phyloP scores from a whole-genome alignment of 2,797 vertebrate species.

The Rachycentron canadum region DNA sequence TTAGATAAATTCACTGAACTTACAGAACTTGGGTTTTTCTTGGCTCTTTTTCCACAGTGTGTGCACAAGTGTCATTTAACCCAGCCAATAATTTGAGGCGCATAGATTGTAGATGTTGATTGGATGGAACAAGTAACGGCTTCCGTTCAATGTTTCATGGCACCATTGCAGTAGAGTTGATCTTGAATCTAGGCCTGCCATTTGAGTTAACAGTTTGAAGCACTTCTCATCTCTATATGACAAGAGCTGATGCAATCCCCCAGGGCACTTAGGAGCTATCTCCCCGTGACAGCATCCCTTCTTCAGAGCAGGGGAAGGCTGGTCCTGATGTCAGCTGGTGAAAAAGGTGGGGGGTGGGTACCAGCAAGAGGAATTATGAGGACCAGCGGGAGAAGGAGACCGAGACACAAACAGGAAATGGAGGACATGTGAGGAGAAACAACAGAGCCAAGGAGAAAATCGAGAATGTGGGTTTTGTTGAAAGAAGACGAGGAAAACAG shows the following conservation, averaged over 20 bases:
- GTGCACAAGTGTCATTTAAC: constrained; percentile 20
- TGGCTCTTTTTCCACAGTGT: background rate
- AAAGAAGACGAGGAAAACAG: constrained; percentile 49
- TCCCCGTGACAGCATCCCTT: constrained; percentile 76
- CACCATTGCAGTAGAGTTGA: constrained; percentile 53
- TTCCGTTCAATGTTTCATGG: constrained; percentile 60
- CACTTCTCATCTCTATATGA: constrained; percentile 80
- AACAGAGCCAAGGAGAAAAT: constrained; percentile 36
- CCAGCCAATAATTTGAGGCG: constrained; percentile 39
- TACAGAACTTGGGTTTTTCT: background rate
- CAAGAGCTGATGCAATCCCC: constrained; percentile 81
- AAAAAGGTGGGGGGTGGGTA: background rate
- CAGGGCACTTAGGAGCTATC: constrained; percentile 79
- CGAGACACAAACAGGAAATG: constrained; percentile 43
- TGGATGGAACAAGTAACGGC: constrained; percentile 58
- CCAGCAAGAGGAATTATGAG: constrained; percentile 25
- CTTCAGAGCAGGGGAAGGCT: constrained; percentile 63
- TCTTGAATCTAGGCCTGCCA: constrained; percentile 75
- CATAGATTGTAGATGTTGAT: constrained; percentile 50
- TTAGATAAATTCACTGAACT: background rate
- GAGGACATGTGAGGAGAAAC: constrained; percentile 47
- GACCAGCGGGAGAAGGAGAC: constrained; percentile 43
- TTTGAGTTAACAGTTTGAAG: constrained; percentile 82
- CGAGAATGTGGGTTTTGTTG: constrained; percentile 39
- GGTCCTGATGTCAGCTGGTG: constrained; percentile 59